Conservation (phyloP, 1,140 invertebrate species). For the Aplysia californica region DNA sequence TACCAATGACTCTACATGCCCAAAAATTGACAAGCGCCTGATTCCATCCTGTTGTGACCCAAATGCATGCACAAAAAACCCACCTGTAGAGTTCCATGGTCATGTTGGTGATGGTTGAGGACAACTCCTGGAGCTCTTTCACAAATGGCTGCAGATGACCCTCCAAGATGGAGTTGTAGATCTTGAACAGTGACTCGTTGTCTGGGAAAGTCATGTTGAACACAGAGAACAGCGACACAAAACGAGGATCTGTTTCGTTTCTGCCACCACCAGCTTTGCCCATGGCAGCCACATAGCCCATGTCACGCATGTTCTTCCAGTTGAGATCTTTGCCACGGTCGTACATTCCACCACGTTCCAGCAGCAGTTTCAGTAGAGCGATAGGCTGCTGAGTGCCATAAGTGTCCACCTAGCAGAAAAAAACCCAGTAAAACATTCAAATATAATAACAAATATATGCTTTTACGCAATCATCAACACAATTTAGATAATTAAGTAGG, state of each 20-base stretch:
- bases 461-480: too few relatives aligned
- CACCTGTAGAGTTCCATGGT: conserved; percentile 86
- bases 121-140: conserved; percentile 75
- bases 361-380: conserved; percentile 85
- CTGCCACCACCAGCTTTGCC: conserved; percentile 86
- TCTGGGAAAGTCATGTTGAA: conserved; percentile 88
- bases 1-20: too few relatives aligned
- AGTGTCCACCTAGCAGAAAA: conserved; percentile 72
- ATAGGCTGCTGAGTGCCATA: conserved; percentile 95
- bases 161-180: conserved; percentile 79
- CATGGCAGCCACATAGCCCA: conserved; percentile 70
- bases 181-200: conserved; percentile 70
- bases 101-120: conserved; percentile 78
- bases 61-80: too few relatives aligned
- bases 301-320: conserved; percentile 89
- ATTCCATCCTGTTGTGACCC: too few relatives aligned
- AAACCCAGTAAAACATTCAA: too few relatives aligned
- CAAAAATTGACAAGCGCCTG: too few relatives aligned
- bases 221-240: conserved; percentile 87
- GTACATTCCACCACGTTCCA: conserved; percentile 88
- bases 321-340: conserved; percentile 89
- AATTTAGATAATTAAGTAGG: too few relatives aligned
- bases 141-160: conserved; percentile 81
- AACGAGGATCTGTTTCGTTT: conserved; percentile 89
- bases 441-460: too few relatives aligned